A percentile compares a stretch with the other conserved stretches of the same genome.
Conservation (phyloP, 2,797 vertebrate species). For the Orestias chungarensis region DNA sequence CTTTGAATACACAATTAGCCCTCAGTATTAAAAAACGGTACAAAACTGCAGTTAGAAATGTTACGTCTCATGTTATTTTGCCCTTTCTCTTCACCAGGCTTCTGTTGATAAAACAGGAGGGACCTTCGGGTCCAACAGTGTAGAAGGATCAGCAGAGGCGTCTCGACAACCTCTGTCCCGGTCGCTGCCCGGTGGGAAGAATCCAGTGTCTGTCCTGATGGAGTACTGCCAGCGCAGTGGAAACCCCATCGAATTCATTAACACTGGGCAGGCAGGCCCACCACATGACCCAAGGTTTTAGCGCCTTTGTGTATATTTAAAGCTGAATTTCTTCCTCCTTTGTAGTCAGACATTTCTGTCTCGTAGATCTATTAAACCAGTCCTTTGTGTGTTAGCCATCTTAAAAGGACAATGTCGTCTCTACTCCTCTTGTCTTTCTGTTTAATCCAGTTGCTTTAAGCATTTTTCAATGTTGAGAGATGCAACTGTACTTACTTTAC, state of each 20-base stretch:
- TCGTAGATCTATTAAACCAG: constrained; percentile 7
- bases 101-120: constrained; percentile 38
- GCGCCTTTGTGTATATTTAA: constrained; percentile 17
- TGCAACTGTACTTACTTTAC: constrained; percentile 12
- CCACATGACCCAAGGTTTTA: constrained; percentile 94
- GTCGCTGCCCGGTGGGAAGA: constrained; percentile 88
- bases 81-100: constrained; percentile 39
- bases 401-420: constrained; percentile 49
- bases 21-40: not conserved
- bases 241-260: constrained; percentile 88
- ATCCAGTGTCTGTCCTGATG: constrained; percentile 91
- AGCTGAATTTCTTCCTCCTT: constrained; percentile 8
- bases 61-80: not conserved
- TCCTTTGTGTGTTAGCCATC: constrained; percentile 39
- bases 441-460: constrained; percentile 5
- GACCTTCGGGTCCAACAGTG: constrained; percentile 15
- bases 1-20: not conserved
- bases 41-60: not conserved
- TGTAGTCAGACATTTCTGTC: constrained; percentile 11
- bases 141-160: constrained; percentile 55
- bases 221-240: constrained; percentile 94
- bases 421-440: constrained; percentile 23
- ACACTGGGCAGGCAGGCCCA: constrained; percentile 91
- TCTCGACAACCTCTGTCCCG: constrained; percentile 77
- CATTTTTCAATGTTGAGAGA: not conserved